These are phyloP conservation scores for Tetraodon nigroviridis DNA, from an alignment of 2,113 vertebrate species.

Conservation along the genomic window DNA sequence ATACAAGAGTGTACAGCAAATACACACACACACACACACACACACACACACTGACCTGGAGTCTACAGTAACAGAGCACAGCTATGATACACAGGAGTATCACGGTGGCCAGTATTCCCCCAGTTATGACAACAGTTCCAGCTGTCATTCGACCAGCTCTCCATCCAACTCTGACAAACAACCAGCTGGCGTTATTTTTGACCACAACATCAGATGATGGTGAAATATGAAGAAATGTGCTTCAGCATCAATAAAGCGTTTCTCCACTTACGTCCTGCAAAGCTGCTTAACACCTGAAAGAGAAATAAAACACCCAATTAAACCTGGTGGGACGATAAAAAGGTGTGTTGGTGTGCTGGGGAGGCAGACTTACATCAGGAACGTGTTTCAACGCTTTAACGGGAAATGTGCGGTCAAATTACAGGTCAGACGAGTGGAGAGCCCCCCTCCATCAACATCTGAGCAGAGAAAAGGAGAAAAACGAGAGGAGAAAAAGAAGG, in stretches of 20 bases:
- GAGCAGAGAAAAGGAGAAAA: constrained; percentile 16
- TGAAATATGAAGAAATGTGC: too few species aligned
- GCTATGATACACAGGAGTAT: constrained; percentile 98
- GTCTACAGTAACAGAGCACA: constrained; percentile 97
- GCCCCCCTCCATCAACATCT: constrained; percentile 30
- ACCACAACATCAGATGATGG: too few species aligned
- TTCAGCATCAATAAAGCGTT: neutral
- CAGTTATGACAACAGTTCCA: constrained; percentile 99
- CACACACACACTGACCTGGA: constrained; percentile 80
- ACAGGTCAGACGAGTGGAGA: constrained; percentile 22
- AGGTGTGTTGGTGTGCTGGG: neutral
- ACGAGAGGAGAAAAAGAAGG: neutral
- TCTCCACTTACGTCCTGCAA: constrained; percentile 59
- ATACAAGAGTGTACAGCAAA: too few species aligned
- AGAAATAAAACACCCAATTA: constrained; percentile 6
- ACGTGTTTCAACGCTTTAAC: constrained; percentile 46
- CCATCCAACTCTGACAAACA: constrained; percentile 89
- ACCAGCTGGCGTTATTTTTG: too few species aligned
- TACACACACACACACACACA: neutral
- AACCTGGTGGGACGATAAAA: neutral
- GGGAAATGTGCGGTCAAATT: constrained; percentile 17
- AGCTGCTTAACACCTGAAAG: constrained; percentile 64
- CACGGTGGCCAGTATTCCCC: constrained; percentile 98
- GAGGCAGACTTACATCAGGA: constrained; percentile 59
- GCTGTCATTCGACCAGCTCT: constrained; percentile 99